Evolutionary conservation across 2,888 invertebrate species (phyloP), one percentile per base, ranked within the genome.

Genomic region (Chromoteleia sp.): DNA sequence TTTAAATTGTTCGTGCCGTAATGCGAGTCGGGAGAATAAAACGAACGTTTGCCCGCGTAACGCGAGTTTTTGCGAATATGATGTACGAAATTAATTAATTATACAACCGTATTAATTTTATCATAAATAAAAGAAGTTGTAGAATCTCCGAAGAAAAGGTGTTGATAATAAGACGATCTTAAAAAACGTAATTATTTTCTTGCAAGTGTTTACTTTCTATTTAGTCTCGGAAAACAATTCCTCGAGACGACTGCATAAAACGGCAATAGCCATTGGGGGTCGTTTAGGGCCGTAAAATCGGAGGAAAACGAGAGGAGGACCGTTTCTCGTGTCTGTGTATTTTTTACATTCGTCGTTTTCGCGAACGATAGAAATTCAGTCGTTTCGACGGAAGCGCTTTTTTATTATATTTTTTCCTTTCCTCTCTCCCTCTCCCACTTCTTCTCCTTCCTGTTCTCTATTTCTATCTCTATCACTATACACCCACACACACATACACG

Each of bases 321-420:
- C 68, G 65, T 61, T 77, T 54, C 61, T 61, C 70, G 29, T 65
- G 58, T 58, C 67, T 48, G 70, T 63, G 61, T 77, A 61, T 79
- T 78, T 74, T 79, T 79, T 73, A 73, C 73, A 58, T 59, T 68
- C 74, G 68, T 58, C 74, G 79, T 74, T 79, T 75, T 81, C 71
- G 76, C 63, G 71, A 48, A 67, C 82, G 82, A 82, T 78, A 75
- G 82, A 82, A 82, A 82, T 74, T 68, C 82, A 74, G 74, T 82
- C 82, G 75, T 78, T 71, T 77, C 68, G 70, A 77, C 82, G 82
- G 70, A 82, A 82, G 52, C 74, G 74, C 63, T 70, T 74, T 77
- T 82, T 74, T 82, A 74, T 82, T 65, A 59, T 73, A 78, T 78
- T 78, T 71, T 78, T 63, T 65, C 36, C 41, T 25, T 0, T 54